Evolutionary conservation across 2,888 invertebrate genomes (phyloP), one percentile per base, ranked within the genome.

Genomic region (Drosophila ustulata): DNA sequence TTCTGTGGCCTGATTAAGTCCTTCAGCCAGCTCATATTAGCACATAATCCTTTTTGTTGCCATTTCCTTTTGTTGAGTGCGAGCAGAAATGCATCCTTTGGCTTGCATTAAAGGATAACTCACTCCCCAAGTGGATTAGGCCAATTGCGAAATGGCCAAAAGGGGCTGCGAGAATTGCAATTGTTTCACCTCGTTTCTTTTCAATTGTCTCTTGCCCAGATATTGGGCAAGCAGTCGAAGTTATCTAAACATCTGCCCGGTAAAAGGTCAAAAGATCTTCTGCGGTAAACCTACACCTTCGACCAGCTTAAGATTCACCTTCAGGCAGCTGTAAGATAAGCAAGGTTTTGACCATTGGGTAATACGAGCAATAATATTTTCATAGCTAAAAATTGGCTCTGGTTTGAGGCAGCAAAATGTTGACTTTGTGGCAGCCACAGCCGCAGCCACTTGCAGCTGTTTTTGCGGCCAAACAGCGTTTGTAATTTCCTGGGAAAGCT

Each of bases 401-500:
- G 63, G 71, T 65, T 82, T 41, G 37, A n/a, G 37, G n/a, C 39
- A 18, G 39, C 6, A 65, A 59, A 69, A 50, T 61, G 56, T 43
- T 75, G 55, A 80, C 78, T 66, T 62, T 63, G 62, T 51, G 64
- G 66, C 59, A 52, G 55, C 55, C 55, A 45, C 39, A 13, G 39
- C 5, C 11, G 11, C 13, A 39, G 55, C 30, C 55, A 55, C 80
- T 81, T 82, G 77, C 83, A 78, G 80, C 80, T 82, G 84, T 64
- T 66, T 66, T 62, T 62, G 64, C 47, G 63, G 68, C 57, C 59
- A 58, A 34, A 26, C 18, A 25, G 32, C 4, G 34, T 32, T 56
- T 72, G 43, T 73, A 78, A 80, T 83, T 83, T 86, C 86, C 86
- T 86, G 86, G 86, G 85, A 88, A 86, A 88, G 88, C 85, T 85